Conservation (phyloP, 2,113 vertebrate genomes). For the Pao palembangensis region DNA sequence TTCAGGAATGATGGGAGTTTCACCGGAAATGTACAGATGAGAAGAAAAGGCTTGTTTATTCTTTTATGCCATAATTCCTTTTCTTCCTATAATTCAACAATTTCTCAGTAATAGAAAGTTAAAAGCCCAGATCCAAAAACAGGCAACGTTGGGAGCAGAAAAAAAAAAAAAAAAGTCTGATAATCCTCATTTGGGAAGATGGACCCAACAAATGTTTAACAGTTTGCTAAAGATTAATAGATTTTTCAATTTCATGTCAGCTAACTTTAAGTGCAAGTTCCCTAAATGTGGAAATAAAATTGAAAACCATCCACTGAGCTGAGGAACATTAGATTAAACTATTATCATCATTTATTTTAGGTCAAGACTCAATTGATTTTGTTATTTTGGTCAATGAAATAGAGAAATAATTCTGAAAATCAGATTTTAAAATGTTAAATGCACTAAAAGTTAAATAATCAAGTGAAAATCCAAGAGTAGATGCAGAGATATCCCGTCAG, state of each 20-base stretch:
- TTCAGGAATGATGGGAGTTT: constrained; percentile 2
- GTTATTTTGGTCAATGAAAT: neutral
- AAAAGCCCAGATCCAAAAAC: neutral
- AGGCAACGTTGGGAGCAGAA: neutral
- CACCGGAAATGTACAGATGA: neutral
- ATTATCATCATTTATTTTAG: neutral
- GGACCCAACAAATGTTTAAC: neutral
- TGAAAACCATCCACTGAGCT: neutral
- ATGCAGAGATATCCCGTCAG: constrained; percentile 23
- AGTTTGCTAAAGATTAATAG: neutral
- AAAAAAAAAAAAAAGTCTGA: neutral
- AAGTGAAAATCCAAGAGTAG: neutral
- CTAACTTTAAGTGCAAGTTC: too few species aligned
- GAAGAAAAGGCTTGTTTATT: neutral
- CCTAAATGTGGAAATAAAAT: too few species aligned
- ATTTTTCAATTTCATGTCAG: too few species aligned
- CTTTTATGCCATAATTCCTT: neutral
- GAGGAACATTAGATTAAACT: too few species aligned
- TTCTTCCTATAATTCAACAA: too few species aligned
- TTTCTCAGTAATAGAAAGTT: too few species aligned
- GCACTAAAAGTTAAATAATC: neutral
- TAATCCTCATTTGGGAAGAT: neutral
- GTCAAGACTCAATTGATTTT: too few species aligned
- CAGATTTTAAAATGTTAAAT: neutral
- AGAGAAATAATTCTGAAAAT: neutral